Base-by-base conservation (phyloP, 2,797 vertebrate genomes). In the Pelodytes ibericus region DNA sequence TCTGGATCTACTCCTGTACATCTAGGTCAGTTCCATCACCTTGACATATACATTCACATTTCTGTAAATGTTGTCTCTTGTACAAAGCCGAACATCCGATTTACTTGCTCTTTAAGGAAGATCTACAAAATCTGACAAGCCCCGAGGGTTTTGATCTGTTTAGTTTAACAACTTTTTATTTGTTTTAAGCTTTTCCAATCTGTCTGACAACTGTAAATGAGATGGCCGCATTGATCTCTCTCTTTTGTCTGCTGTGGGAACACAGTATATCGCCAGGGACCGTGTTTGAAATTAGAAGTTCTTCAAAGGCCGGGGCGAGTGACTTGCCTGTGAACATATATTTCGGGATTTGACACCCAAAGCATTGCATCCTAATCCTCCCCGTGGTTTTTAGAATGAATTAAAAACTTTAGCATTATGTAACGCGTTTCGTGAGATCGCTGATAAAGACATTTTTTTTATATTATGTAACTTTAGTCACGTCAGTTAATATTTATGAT, bases 161-260 rank as follows among this genome's bases (percentile, higher is more conserved):
- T 53, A 22, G 49, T 53, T 53, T 53, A 53, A 53, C 49, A 53
- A 53, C n/a, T 22, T 22, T 53, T 53, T n/a, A n/a, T n/a, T n/a
- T n/a, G n/a, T n/a, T 53, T 53, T 44, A 44, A 16, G 41, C 41
- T 44, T 16, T n/a, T 7, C 3, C 7, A 53, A 24, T 11, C 3
- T 53, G 24, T 53, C 20, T 53, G 22, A 53, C 22, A 53, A 53
- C 7, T 53, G 49, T 20, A 53, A 53, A 53, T 20, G n/a, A n/a
- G n/a, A 1, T 20, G 8, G n/a, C n/a, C 8, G 13, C n/a, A 22
- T 53, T 53, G 49, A 53, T 53, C 49, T 24, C n/a, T 53, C 11
- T 53, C 49, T 20, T n/a, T 53, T 53, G n/a, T 24, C 49, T 53
- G 11, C 10, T 24, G 16, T 53, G 49, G 49, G 13, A 53, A 53